phyloP scores from a whole-genome alignment of 2,797 vertebrate species.

The Leucoraja ocellata region DNA sequence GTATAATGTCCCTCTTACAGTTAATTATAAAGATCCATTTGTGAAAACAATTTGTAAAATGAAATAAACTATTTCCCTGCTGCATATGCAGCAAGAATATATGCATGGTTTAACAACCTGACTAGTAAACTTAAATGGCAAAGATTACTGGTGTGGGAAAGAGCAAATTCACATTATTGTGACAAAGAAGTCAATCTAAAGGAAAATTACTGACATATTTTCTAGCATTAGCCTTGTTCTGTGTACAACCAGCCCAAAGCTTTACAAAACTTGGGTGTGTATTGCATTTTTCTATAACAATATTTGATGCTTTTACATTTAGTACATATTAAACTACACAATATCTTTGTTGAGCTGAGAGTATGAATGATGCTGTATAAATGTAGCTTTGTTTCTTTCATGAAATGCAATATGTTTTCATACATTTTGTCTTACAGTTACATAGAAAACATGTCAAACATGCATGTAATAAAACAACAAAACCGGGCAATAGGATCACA shows the following conservation, averaged over 20 bases:
- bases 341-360: too few relatives aligned
- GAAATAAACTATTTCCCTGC: background rate
- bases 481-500: background rate
- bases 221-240: background rate
- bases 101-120: background rate
- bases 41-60: background rate
- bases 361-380: too few relatives aligned
- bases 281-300: background rate
- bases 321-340: too few relatives aligned
- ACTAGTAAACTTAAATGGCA: background rate
- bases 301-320: background rate
- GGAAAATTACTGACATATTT: background rate
- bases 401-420: background rate
- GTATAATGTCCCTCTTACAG: background rate
- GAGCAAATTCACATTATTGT: background rate
- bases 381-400: too few relatives aligned
- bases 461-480: background rate
- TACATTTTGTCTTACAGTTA: background rate
- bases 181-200: background rate
- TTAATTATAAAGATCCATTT: background rate
- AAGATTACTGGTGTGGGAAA: background rate
- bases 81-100: background rate
- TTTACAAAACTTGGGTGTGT: background rate
- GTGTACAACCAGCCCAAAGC: background rate
- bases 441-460: background rate